A percentile compares a stretch with the other conserved stretches of the same genome.
Evolutionary conservation across 2,113 vertebrate genomes (phyloP).

Genomic region (Planiliza haematocheilus): DNA sequence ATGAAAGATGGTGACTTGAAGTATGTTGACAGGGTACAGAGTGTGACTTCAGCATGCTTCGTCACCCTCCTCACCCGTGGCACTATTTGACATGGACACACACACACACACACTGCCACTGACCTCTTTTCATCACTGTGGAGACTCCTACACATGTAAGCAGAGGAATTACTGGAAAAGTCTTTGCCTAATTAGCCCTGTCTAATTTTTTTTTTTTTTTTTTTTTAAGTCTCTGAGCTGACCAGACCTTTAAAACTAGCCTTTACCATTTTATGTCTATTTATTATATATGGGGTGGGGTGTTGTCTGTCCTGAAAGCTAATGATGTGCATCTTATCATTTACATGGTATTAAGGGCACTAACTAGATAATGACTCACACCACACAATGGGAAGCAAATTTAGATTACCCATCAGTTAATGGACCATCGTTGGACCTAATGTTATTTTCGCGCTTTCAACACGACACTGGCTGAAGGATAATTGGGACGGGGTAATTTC

Average conservation of each 20-base stretch:
- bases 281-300: background rate
- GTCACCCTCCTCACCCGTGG: slow-evolving; percentile 38
- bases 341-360: slow-evolving; percentile 29
- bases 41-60: slow-evolving; percentile 35
- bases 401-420: slow-evolving; percentile 56
- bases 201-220: slow-evolving; percentile 20
- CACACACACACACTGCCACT: slow-evolving; percentile 5
- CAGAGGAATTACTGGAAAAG: background rate
- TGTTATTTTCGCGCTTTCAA: slow-evolving; percentile 44
- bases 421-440: slow-evolving; percentile 38
- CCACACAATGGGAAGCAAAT: slow-evolving; percentile 42
- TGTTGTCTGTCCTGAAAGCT: slow-evolving; percentile 35
- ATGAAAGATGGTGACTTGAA: slow-evolving; percentile 23
- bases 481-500: slow-evolving; percentile 33
- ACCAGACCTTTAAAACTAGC: slow-evolving; percentile 4
- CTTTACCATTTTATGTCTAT: slow-evolving; percentile 16
- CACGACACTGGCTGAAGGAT: slow-evolving; percentile 33
- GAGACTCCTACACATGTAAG: background rate
- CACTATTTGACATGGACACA: slow-evolving; percentile 43
- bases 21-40: slow-evolving; percentile 48
- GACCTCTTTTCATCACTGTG: slow-evolving; percentile 24
- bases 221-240: too few species aligned
- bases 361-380: slow-evolving; percentile 53
- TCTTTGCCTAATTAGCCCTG: background rate
- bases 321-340: slow-evolving; percentile 51